Conservation (phyloP, 2,888 invertebrate genomes). For the Eupithecia abbreviata region DNA sequence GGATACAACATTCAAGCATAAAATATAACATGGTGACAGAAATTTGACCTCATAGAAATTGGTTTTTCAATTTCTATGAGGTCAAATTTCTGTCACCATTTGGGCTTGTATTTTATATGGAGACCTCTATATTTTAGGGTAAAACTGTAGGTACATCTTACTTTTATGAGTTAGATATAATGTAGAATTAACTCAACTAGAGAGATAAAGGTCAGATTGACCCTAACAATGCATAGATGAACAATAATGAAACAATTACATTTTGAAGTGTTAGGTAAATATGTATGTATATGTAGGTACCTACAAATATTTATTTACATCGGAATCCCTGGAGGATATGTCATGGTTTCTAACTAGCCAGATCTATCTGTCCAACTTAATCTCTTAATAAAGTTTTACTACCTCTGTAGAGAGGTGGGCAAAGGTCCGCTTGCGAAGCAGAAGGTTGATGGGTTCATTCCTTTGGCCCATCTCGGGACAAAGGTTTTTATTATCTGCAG, state of each 20-base stretch:
- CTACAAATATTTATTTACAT: background rate
- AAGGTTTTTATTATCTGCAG: too few species aligned
- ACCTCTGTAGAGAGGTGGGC: background rate
- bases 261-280: background rate
- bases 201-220: background rate
- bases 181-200: background rate
- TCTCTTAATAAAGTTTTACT: background rate
- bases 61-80: background rate
- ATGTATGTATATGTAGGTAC: background rate
- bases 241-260: background rate
- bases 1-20: background rate
- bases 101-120: background rate
- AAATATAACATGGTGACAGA: too few species aligned
- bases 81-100: background rate
- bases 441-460: too few species aligned
- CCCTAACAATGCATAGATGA: background rate
- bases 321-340: background rate
- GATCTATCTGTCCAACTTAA: background rate
- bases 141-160: background rate
- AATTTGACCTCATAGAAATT: too few species aligned
- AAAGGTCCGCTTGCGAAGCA: too few species aligned
- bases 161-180: background rate
- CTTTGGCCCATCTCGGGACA: too few species aligned
- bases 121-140: background rate
- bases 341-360: background rate